Evolutionary conservation across 2,888 invertebrate genomes (phyloP), one percentile per base, ranked within the genome.

Genomic region (Glyphotaelius pellucidus): DNA sequence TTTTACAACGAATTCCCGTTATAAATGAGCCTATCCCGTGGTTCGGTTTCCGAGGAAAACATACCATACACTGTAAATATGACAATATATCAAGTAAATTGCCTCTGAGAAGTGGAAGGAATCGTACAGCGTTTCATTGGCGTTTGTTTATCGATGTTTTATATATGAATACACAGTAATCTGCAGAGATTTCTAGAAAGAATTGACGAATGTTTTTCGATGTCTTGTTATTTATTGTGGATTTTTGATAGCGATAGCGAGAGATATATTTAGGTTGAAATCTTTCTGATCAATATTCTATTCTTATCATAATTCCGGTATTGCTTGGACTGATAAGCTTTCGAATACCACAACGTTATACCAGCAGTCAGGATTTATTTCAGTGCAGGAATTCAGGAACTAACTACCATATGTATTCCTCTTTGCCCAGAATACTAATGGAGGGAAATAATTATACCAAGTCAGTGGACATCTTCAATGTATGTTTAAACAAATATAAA

Each of bases 21-120:
- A 87, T 32, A 87, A 87, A 87, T 87, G 52, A 52, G 52, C 19
- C 31, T 47, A 32, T 38, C 83, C 83, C 32, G 35, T 38, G 83
- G 32, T 87, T 84, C 84, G 5, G 32, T 81, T 84, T 84, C 38
- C 38, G 42, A 47, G 67, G 52, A 87, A 86, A 86, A 86, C 38
- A 86, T 86, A 80, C 42, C 38, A 30, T 80, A 86, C 80, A 86
- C 35, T 80, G 42, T 31, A 86, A 79, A 86, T 90, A 90, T 86
- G 86, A 90, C 86, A n/a, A 86, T 90, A 86, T 79, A 86, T 90
- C 90, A 90, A 90, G 86, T 80, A 90, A 90, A 90, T 90, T 80
- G 90, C 86, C 86, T 86, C 31, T 38, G 79, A 31, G 80, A 87
- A 86, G 86, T 86, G 31, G 90, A 38, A 85, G 38, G 79, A 14